A percentile compares a stretch with the other conserved stretches of the same genome.
phyloP scores from a whole-genome alignment of 1,140 invertebrate species.

The Drosophila ohnishii region DNA sequence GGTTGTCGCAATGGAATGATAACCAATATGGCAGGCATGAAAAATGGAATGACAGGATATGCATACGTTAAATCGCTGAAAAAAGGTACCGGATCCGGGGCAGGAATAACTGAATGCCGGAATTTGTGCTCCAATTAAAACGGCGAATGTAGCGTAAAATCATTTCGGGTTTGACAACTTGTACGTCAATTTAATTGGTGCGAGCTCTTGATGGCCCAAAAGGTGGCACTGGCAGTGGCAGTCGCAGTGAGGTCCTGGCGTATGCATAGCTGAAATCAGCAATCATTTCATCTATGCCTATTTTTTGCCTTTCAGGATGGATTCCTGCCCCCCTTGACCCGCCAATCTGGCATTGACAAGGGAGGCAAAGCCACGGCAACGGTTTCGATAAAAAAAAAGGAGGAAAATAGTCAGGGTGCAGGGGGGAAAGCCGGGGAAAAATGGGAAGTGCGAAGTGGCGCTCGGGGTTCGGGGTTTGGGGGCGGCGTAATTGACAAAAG shows the following conservation, averaged over 20 bases:
- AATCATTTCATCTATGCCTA: conserved; percentile 75
- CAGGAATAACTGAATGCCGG: conserved; percentile 15
- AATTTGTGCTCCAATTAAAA: conserved; percentile 74
- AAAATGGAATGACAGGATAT: conserved; percentile 22
- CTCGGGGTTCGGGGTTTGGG: conserved; percentile 2
- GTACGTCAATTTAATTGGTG: conserved; percentile 79
- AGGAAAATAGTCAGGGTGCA: conserved; percentile 14
- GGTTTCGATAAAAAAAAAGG: conserved; percentile 12
- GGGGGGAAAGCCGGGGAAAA: conserved; percentile 27
- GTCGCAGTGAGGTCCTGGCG: conserved; percentile 9
- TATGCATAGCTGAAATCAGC: conserved; percentile 66
- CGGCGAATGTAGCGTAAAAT: conserved; percentile 70
- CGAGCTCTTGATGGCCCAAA: conserved; percentile 49
- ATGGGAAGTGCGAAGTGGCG: conserved; percentile 10
- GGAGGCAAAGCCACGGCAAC: conserved; percentile 24
- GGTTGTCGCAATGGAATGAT: conserved; percentile 9
- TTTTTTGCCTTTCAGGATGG: conserved; percentile 46
- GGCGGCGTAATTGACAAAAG: conserved; percentile 75
- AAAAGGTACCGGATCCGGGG: conserved; percentile 13
- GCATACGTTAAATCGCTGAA: conserved; percentile 12
- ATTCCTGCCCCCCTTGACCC: conserved; percentile 12
- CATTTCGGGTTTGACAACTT: conserved; percentile 73
- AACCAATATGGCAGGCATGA: conserved; percentile 1
- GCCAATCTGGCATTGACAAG: conserved; percentile 42
- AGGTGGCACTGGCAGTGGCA: conserved; percentile 22